Percentiles rank a stretch among this genome's conserved stretches.
Evolutionary conservation across 2,797 vertebrate genomes (phyloP).

Genomic region (Strix occidentalis): DNA sequence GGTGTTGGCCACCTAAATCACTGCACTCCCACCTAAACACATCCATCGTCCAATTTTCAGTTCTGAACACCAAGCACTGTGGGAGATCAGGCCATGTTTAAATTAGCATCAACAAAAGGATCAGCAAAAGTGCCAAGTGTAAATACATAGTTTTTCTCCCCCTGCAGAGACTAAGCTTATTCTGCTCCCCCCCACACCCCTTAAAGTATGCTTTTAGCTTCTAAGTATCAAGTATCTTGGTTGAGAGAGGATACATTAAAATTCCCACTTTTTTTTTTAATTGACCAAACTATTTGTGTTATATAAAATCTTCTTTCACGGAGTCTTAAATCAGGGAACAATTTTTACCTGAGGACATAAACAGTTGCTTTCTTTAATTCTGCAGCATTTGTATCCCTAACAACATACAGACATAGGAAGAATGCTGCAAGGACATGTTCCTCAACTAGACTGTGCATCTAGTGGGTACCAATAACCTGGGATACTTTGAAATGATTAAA

Average conservation of each 20-base stretch:
- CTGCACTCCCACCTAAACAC: not conserved
- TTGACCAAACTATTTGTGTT: not conserved
- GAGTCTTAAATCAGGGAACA: not conserved
- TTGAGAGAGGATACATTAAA: not conserved
- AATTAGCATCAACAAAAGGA: constrained; percentile 17
- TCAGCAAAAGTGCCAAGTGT: not conserved
- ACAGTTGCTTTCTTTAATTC: not conserved
- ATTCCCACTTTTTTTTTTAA: not conserved
- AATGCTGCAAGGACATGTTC: not conserved
- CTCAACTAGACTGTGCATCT: not conserved
- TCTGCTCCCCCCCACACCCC: not conserved
- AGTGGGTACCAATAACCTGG: not conserved
- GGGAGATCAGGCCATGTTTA: not conserved
- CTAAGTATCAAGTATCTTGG: not conserved
- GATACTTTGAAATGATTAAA: not conserved
- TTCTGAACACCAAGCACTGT: not conserved
- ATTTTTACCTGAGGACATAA: not conserved
- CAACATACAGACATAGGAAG: not conserved
- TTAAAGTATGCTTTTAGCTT: not conserved
- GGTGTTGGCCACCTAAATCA: not conserved
- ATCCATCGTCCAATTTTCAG: not conserved
- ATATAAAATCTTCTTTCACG: not conserved
- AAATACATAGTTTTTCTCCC: not conserved
- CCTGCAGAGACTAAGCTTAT: not conserved
- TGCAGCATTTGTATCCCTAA: not conserved